Evolutionary conservation across 2,797 vertebrate species (phyloP).

Genomic region (Telmatherina bonti): DNA sequence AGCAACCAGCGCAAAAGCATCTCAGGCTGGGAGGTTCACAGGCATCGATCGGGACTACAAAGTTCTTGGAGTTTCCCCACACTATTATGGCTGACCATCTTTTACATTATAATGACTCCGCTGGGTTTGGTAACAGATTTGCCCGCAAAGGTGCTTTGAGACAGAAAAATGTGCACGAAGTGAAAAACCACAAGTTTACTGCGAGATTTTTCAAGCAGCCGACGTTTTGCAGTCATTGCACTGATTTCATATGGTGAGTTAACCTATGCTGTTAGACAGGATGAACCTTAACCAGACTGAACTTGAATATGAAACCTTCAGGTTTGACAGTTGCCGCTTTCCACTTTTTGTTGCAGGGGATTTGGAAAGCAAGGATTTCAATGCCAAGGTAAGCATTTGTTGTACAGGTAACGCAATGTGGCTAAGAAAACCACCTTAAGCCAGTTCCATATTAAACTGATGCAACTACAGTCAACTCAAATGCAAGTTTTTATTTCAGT

Average conservation of each 20-base stretch:
- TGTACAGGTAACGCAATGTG: background rate
- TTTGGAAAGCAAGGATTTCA: constrained; percentile 99
- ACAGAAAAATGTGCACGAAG: constrained; percentile 96
- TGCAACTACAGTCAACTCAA: background rate
- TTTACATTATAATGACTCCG: constrained; percentile 88
- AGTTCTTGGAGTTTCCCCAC: constrained; percentile 34
- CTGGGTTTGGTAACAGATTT: constrained; percentile 86
- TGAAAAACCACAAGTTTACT: constrained; percentile 94
- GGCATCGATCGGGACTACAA: constrained; percentile 37
- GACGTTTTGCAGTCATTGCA: constrained; percentile 95
- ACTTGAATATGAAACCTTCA: no score
- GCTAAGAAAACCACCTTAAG: no score
- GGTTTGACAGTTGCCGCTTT: background rate
- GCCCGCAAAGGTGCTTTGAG: constrained; percentile 94
- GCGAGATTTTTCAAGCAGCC: constrained; percentile 95
- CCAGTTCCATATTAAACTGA: no score
- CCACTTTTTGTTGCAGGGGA: constrained; percentile 85
- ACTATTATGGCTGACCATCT: constrained; percentile 92
- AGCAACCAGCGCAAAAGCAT: constrained; percentile 11
- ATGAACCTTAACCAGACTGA: no score
- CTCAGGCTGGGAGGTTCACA: constrained; percentile 23
- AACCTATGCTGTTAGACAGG: no score
- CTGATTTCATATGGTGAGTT: constrained; percentile 94
- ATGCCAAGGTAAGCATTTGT: constrained; percentile 95
- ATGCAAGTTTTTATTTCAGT: background rate